A percentile compares a stretch with the other conserved stretches of the same genome.
Evolutionary conservation across 2,113 vertebrate species (phyloP).

Genomic region (Oreochromis tanganicae): DNA sequence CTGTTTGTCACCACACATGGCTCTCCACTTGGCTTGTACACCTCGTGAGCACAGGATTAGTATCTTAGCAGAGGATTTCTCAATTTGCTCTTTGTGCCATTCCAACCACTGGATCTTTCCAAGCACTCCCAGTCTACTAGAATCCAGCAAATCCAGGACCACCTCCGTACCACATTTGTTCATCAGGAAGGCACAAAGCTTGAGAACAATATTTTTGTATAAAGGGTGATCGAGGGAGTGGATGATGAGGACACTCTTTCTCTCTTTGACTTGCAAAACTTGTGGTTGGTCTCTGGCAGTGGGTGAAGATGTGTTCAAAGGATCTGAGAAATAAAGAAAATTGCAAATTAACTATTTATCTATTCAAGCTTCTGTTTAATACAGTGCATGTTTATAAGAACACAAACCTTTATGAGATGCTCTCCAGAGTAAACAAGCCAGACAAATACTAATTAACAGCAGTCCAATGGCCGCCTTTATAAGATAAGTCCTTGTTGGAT

Average conservation of each 20-base stretch:
- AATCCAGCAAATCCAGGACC: conserved; percentile 83
- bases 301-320: neutral
- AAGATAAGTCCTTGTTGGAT: neutral
- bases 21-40: conserved; percentile 87
- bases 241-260: conserved; percentile 81
- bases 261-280: neutral
- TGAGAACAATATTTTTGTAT: conserved; percentile 85
- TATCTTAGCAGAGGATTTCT: conserved; percentile 81
- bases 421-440: conserved; percentile 17
- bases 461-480: conserved; percentile 17
- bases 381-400: neutral
- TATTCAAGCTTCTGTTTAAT: neutral
- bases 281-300: neutral
- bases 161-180: conserved; percentile 83
- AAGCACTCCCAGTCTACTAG: conserved; percentile 74
- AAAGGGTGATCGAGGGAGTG: conserved; percentile 88
- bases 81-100: conserved; percentile 79
- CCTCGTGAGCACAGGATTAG: conserved; percentile 87
- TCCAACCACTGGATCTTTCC: conserved; percentile 85
- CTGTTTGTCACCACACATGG: conserved; percentile 75
- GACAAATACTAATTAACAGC: neutral
- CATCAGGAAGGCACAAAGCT: conserved; percentile 82
- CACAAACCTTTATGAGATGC: conserved; percentile 28
- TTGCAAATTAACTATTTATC: neutral
- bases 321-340: neutral